Evolutionary conservation across 2,888 invertebrate genomes (phyloP).

Genomic region (Cynaeus angustus): DNA sequence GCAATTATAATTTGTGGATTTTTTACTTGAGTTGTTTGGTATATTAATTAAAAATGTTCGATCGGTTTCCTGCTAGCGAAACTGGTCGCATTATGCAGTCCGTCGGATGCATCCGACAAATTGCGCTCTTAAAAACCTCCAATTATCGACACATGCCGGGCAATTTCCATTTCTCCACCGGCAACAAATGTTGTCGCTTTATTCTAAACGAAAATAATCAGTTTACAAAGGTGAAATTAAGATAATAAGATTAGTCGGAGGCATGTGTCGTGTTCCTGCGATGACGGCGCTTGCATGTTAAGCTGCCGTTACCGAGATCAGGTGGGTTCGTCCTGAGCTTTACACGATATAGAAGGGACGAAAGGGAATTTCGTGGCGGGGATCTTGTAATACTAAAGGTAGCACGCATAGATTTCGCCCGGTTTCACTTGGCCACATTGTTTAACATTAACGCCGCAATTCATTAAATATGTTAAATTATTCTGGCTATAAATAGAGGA

Average conservation of each 20-base stretch:
- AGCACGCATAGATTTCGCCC: conserved; percentile 55
- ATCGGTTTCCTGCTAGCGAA: background rate
- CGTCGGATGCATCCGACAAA: background rate
- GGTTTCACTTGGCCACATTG: conserved; percentile 29
- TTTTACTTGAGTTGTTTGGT: no score
- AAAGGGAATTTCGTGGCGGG: conserved; percentile 54
- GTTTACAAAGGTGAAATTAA: conserved; percentile 67
- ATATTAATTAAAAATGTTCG: no score
- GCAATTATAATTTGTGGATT: no score
- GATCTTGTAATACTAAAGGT: conserved; percentile 58
- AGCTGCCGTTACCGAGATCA: conserved; percentile 66
- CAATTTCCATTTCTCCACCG: background rate
- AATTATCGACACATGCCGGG: background rate
- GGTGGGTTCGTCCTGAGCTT: conserved; percentile 66
- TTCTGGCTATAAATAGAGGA: conserved; percentile 48
- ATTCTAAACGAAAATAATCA: conserved; percentile 60
- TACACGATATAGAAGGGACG: conserved; percentile 53
- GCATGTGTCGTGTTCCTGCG: conserved; percentile 64
- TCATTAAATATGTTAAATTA: conserved; percentile 48
- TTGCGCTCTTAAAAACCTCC: background rate
- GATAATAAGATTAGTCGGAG: conserved; percentile 66
- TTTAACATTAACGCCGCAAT: conserved; percentile 43
- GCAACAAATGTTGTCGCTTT: conserved; percentile 44
- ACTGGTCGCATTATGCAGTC: background rate
- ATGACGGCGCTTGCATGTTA: conserved; percentile 67